Evolutionary conservation across 2,797 vertebrate species (phyloP), one percentile per base, ranked within the genome.

Genomic region (Synanceia verrucosa): DNA sequence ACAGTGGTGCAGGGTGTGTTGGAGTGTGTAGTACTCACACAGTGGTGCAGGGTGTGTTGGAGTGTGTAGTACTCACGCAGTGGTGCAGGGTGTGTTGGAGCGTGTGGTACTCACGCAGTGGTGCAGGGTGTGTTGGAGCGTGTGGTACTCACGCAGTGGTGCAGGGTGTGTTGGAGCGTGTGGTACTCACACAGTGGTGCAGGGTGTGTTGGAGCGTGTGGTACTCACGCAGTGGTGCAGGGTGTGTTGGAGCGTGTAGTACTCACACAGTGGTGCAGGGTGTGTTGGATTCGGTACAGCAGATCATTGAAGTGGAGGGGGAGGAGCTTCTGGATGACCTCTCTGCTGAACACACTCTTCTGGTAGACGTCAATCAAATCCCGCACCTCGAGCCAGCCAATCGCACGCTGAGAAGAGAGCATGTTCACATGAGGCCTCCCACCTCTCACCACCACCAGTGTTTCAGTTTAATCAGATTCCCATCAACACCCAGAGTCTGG

Each of bases 361-460:
- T 89, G 81, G 46, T 91, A 92, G 9, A 90, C 24, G 13, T 89
- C 74, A 3, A 85, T 75, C 68, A 92, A 0, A 1, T 84, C 69
- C 31, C 12, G 19, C 2, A 90, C 14, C 76, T 91, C 87, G 72
- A 59, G 33, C 91, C 91, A 91, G 76, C 88, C 86, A 78, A 90
- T 84, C 8, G 1, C 2, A 6, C 2, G 58, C 91, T 92, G 81
- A 66, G 36, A 19, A 16, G 16, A 41, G 39, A 41, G 39, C 39
- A 41, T 41, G 39, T 9, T 41, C 0, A 41, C 39, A 41, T 41
- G 7, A 41, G 39, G 18, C 0, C 39, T 16, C 39, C 39, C 39
- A 41, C 28, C 4, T 29, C n/a, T n/a, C n/a, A n/a, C n/a, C n/a
- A n/a, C n/a, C 28, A 29, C 28, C 28, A 29, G 28, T 29, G 28